Conservation (phyloP, 2,797 vertebrate species). For the Cossypha niveicapilla region DNA sequence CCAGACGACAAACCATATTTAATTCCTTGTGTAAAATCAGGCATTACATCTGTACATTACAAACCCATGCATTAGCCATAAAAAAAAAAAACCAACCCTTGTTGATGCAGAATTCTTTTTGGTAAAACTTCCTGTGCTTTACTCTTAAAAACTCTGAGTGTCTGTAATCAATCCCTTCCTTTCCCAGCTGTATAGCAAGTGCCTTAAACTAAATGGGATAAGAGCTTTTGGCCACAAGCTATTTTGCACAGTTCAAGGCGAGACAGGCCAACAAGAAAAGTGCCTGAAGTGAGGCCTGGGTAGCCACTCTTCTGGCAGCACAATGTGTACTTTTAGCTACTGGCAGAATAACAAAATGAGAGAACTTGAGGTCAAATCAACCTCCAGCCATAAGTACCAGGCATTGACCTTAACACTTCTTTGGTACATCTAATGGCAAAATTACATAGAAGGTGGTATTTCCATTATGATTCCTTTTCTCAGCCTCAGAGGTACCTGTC, state of each 20-base stretch:
- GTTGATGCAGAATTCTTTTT: not conserved
- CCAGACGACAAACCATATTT: not conserved
- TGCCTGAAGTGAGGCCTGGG: not conserved
- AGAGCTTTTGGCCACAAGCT: not conserved
- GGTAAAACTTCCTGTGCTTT: not conserved
- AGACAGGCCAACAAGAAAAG: not conserved
- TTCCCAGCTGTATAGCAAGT: not conserved
- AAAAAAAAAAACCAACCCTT: fast-evolving
- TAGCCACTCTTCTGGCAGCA: not conserved
- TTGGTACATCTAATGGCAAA: not conserved
- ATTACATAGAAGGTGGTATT: not conserved
- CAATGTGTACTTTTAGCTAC: not conserved
- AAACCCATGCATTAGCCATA: not conserved
- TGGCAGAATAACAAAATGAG: not conserved
- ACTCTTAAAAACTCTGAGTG: not conserved
- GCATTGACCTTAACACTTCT: not conserved
- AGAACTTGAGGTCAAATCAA: not conserved
- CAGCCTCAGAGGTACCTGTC: not conserved
- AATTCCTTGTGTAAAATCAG: not conserved
- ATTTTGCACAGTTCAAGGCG: not conserved
- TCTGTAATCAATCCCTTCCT: not conserved
- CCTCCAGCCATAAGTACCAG: not conserved
- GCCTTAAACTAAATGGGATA: not conserved
- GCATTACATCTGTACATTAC: not conserved
- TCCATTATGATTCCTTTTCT: not conserved